Percentiles rank a stretch among this genome's conserved stretches.
phyloP scores from a whole-genome alignment of 2,888 invertebrate species.

The Epiblema foenella region DNA sequence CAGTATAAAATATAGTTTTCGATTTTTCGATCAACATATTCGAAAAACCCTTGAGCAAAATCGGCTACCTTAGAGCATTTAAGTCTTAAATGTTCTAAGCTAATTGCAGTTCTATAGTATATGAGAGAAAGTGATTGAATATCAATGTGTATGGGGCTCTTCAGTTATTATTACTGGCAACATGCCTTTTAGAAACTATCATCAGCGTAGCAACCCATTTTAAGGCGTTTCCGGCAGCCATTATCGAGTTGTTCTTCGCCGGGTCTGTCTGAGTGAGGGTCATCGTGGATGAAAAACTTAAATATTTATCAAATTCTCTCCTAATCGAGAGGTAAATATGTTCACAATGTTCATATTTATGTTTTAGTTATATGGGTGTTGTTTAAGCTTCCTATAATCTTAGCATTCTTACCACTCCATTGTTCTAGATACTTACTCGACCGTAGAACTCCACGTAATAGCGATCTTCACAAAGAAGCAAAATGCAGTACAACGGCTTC shows the following conservation, averaged over 20 bases:
- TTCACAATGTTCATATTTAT: conserved; percentile 30
- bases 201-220: conserved; percentile 28
- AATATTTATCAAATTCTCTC: conserved; percentile 77
- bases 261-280: conserved; percentile 74
- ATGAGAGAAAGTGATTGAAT: not conserved
- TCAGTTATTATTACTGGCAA: conserved; percentile 20
- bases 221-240: conserved; percentile 64
- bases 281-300: conserved; percentile 72
- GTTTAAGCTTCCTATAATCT: conserved; percentile 8
- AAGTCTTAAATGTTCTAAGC: no score
- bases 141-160: not conserved
- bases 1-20: not conserved
- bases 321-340: conserved; percentile 76
- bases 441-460: conserved; percentile 71
- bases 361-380: conserved; percentile 18
- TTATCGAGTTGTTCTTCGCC: conserved; percentile 88
- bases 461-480: conserved; percentile 59
- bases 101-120: not conserved
- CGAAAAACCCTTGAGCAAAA: no score
- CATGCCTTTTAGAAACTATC: not conserved
- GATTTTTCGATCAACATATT: conserved; percentile 11
- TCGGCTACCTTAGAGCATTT: no score
- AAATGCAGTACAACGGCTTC: conserved; percentile 83
- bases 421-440: conserved; percentile 77
- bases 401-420: conserved; percentile 44